A percentile compares a stretch with the other conserved stretches of the same genome.
phyloP scores from a whole-genome alignment of 2,888 invertebrate species.

The Onchidella celtica region DNA sequence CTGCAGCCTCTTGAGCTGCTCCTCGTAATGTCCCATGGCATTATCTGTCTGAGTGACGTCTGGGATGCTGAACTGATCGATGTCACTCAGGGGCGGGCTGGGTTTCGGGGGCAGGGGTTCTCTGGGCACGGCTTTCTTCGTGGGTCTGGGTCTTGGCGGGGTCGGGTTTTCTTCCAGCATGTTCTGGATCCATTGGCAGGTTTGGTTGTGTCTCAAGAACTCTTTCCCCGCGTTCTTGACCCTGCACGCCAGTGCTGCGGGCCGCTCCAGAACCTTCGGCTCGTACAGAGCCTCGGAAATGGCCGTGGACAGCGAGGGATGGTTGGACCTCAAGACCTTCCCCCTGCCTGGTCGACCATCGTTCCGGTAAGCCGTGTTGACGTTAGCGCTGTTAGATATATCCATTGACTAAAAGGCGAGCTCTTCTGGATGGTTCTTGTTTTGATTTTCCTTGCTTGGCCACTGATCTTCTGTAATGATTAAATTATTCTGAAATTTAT shows the following conservation, averaged over 20 bases:
- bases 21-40: not conserved
- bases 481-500: too few relatives aligned
- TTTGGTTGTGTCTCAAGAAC: slow-evolving; percentile 27
- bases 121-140: not conserved
- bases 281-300: slow-evolving; percentile 23
- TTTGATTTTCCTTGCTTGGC: not conserved
- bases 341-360: not conserved
- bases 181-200: slow-evolving; percentile 37
- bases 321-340: not conserved
- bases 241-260: slow-evolving; percentile 2
- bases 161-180: not conserved
- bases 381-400: slow-evolving; percentile 17
- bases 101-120: not conserved
- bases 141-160: not conserved
- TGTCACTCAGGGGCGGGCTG: not conserved
- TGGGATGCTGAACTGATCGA: not conserved
- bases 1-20: not conserved
- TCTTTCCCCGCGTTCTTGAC: slow-evolving; percentile 32
- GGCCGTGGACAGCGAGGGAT: slow-evolving; percentile 16
- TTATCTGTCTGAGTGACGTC: not conserved
- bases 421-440: too few relatives aligned
- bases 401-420: slow-evolving; percentile 19
- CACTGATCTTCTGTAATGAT: too few relatives aligned
- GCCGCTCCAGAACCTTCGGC: not conserved
- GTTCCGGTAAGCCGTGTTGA: not conserved